Base-by-base conservation (phyloP, 2,113 vertebrate species). In the Halcyon senegalensis region DNA sequence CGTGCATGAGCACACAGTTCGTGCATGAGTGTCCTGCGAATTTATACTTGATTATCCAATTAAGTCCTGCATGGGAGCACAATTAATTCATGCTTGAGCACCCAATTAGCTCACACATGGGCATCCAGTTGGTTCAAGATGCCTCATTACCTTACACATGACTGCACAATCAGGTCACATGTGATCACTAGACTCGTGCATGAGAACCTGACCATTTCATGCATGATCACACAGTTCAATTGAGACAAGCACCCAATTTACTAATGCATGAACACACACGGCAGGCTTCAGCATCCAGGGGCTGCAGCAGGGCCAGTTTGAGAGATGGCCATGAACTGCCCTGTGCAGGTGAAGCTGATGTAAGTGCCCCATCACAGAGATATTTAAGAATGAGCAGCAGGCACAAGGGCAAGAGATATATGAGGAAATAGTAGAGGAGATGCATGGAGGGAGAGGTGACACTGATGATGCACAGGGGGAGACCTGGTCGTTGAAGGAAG, bases 1-100 rank as follows among this genome's bases (percentile, higher is more conserved):
- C 0, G 0, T 93, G 95, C 94, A 95, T 94, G 92, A 88, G 35
- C 4, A 0, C 48, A 11, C 85, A 58, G 44, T 41, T 66, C 70
- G 48, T 41, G 95, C 92, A 92, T 63, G 90, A 84, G 25, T 13
- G 11, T 74, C 86, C 55, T 83, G 44, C 0, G 0, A 85, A 37
- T 11, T 79, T 68, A 37, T 28, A 41, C 67, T 88, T 85, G 69
- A 51, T 87, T 51, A 85, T 48, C 30, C 62, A 79, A 74, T 86
- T 80, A 92, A 41, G 60, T 19, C 60, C 68, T 88, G 95, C 95
- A 94, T 74, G 83, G 68, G 75, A 27, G 63, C 75, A 90, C 75
- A 92, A 85, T 69, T 76, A 83, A 69, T 80, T 80, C 72, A 59
- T 59, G 68, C 72, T 37, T 84, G 67, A 94, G 76, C 46, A 84